phyloP scores from a whole-genome alignment of 2,797 vertebrate species.

The Chaenodraco wilsoni region DNA sequence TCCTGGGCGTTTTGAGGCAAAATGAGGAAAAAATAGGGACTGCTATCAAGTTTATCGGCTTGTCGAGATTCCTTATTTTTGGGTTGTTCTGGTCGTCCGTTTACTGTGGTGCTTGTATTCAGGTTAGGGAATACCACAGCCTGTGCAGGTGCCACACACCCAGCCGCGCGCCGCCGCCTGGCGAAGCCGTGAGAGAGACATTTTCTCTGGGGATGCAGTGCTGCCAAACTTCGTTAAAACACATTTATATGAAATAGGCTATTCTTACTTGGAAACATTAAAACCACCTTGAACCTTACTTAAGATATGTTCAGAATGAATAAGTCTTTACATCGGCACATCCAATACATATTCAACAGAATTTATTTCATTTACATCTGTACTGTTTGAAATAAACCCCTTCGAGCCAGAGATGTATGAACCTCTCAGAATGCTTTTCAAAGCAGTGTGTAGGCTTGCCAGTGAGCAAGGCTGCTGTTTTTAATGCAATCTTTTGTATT shows the following conservation, averaged over 20 bases:
- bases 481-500: neutral
- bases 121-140: neutral
- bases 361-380: neutral
- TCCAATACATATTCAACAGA: neutral
- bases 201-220: slow-evolving; percentile 31
- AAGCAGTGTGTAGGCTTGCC: neutral
- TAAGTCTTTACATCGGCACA: slow-evolving; percentile 1
- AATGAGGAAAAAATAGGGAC: neutral
- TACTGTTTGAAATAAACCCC: neutral
- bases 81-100: neutral
- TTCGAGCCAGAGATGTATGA: neutral
- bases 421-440: neutral
- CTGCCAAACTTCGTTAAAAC: slow-evolving; percentile 17
- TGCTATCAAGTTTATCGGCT: neutral
- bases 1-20: neutral
- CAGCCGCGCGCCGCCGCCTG: slow-evolving; percentile 24
- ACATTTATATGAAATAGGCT: neutral
- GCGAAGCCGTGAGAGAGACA: slow-evolving; percentile 1
- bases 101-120: neutral
- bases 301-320: neutral
- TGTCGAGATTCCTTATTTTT: neutral
- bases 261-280: neutral
- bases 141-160: slow-evolving; percentile 26
- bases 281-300: neutral
- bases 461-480: neutral